Base-by-base conservation (phyloP, 2,888 invertebrate genomes). In the Pedicia rivosa region DNA sequence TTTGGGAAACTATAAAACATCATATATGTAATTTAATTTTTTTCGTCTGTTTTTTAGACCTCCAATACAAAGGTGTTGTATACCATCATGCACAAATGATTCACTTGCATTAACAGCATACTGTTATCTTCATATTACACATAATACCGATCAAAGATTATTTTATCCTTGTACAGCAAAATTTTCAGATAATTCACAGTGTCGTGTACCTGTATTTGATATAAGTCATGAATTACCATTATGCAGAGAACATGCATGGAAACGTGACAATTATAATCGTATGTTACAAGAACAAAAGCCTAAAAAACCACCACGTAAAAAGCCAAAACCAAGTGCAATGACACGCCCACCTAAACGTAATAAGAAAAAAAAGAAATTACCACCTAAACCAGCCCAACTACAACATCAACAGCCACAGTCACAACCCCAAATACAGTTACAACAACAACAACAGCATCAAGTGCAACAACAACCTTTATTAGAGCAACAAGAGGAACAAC, bases 221-320 rank as follows among this genome's bases (percentile, higher is more conserved):
- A 70, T 80, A 41, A 67, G 69, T 33, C 78, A 80, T 52, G 78
- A 87, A 55, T 68, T 87, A 53, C 87, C 91, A 32, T 66, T 91
- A 6, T 92, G 91, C 56, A 68, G 75, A 6, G 83, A 83, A 50
- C 91, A 92, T 59, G 80, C 81, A 2, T 73, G 80, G 60, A 82
- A 83, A 58, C 66, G 82, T 58, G 86, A 84, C 52, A 84, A 84
- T 60, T 84, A 83, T 59, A 74, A 76, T 54, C 78, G 79, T 55
- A 66, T 78, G 51, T 70, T 75, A 45, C 79, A 79, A 50, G 78
- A 78, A 59, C 72, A 72, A 35, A 78, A 78, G 59, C 82, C 82
- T 55, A 78, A 72, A 59, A 73, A 82, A 68, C 65, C 69, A 49
- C 62, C 72, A 9, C 64, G 71, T 35, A 72, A 72, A 52, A 73